These are phyloP conservation scores for Leptatherina wallacei DNA, from an alignment of 2,797 vertebrate species.

Conservation along the genomic window DNA sequence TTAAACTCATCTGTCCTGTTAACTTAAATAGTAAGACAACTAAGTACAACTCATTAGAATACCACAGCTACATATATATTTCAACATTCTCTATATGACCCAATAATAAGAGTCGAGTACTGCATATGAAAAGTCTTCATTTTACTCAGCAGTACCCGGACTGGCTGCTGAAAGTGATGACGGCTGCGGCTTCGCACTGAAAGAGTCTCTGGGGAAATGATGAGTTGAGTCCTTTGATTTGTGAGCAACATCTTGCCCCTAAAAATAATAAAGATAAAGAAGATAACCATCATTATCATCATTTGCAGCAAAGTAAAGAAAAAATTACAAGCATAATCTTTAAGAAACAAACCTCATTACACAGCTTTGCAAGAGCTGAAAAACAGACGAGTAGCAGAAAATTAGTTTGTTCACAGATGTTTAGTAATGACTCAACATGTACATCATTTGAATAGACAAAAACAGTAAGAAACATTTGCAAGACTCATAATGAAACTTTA, in stretches of 20 bases:
- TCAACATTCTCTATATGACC: slow-evolving; percentile 16
- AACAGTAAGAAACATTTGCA: neutral
- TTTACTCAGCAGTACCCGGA: slow-evolving; percentile 69
- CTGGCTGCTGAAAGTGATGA: slow-evolving; percentile 48
- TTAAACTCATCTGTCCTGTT: neutral
- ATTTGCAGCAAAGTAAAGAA: neutral
- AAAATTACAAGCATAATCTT: neutral
- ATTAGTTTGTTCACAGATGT: slow-evolving; percentile 6
- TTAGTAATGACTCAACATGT: slow-evolving; percentile 25
- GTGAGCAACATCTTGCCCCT: slow-evolving; percentile 26
- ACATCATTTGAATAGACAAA: slow-evolving; percentile 8
- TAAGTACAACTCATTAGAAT: slow-evolving; percentile 23
- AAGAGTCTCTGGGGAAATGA: slow-evolving; percentile 56
- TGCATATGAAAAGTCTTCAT: slow-evolving; percentile 36
- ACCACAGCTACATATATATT: slow-evolving; percentile 25
- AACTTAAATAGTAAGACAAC: neutral
- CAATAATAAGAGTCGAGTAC: slow-evolving; percentile 21
- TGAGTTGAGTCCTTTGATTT: slow-evolving; percentile 53
- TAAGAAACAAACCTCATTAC: slow-evolving; percentile 51
- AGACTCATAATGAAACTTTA: slow-evolving; percentile 9
- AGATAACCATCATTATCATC: neutral
- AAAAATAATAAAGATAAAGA: slow-evolving; percentile 13
- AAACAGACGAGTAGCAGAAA: slow-evolving; percentile 42
- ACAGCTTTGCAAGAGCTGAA: slow-evolving; percentile 67
- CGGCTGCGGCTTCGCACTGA: slow-evolving; percentile 59